These are phyloP conservation scores for Hymenopus coronatus DNA, from an alignment of 2,888 invertebrate species.

Conservation along the genomic window DNA sequence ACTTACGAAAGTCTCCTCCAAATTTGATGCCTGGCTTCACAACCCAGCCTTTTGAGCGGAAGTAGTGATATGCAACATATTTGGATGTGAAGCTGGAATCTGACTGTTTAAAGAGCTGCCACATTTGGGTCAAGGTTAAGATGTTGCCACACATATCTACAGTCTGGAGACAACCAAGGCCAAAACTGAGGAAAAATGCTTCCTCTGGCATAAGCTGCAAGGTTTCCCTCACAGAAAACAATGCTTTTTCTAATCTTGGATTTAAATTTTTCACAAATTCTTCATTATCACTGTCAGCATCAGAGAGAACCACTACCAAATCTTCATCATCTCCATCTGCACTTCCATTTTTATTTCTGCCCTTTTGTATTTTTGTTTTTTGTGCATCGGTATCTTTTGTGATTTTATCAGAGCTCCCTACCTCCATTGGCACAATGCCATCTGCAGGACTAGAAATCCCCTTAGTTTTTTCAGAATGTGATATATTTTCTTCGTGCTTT, in stretches of 20 bases:
- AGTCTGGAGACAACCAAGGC: conserved; percentile 65
- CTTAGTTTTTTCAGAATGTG: neutral
- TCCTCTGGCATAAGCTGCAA: conserved; percentile 71
- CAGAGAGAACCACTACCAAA: conserved; percentile 59
- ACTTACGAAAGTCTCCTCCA: conserved; percentile 83
- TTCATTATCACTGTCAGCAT: conserved; percentile 64
- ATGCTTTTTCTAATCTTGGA: conserved; percentile 59
- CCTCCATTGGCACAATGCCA: neutral
- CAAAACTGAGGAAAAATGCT: conserved; percentile 69
- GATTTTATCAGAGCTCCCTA: neutral
- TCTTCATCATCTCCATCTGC: conserved; percentile 32
- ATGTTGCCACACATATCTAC: conserved; percentile 51
- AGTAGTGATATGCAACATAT: conserved; percentile 81
- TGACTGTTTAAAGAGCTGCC: conserved; percentile 57
- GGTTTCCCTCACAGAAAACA: conserved; percentile 59
- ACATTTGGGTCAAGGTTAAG: conserved; percentile 54
- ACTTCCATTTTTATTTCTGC: neutral
- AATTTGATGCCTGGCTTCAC: conserved; percentile 86
- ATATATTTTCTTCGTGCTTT: neutral
- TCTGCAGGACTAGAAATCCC: neutral
- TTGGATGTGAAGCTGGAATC: conserved; percentile 63
- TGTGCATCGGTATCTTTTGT: neutral
- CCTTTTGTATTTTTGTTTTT: neutral
- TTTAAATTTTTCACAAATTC: conserved; percentile 60
- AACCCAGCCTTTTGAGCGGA: conserved; percentile 86